Percentiles rank a stretch among this genome's conserved stretches.
phyloP scores from a whole-genome alignment of 2,113 vertebrate species.

The Dasyurus viverrinus region DNA sequence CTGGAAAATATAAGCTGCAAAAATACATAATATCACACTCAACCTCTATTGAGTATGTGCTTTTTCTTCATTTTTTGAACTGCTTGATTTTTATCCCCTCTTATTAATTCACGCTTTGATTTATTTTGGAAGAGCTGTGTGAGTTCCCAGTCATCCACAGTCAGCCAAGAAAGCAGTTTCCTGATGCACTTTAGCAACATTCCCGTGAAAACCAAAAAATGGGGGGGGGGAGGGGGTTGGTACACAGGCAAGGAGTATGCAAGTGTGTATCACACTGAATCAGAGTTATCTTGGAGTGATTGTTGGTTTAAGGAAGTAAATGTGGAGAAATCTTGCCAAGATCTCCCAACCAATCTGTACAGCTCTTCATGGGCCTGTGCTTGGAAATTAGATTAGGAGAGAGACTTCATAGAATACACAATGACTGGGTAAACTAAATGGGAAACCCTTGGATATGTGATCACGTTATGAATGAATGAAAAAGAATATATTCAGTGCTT shows the following conservation, averaged over 20 bases:
- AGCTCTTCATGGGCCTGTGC: conserved; percentile 66
- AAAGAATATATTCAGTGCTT: not conserved
- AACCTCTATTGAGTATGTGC: conserved; percentile 82
- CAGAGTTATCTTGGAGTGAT: not conserved
- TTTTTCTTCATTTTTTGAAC: conserved; percentile 58
- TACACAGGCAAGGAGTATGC: not conserved
- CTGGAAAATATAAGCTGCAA: conserved; percentile 88
- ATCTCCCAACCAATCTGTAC: conserved; percentile 14
- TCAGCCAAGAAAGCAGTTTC: conserved; percentile 38
- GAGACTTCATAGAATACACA: conserved; percentile 50
- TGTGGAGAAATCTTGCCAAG: not conserved
- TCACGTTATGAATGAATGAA: not conserved
- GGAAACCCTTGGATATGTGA: conserved; percentile 32
- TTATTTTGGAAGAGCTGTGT: conserved; percentile 69
- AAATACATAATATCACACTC: conserved; percentile 86
- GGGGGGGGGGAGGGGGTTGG: too few relatives aligned
- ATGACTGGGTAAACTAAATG: not conserved
- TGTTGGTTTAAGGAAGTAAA: not conserved
- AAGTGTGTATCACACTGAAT: not conserved
- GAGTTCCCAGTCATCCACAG: conserved; percentile 52
- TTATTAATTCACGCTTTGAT: conserved; percentile 62
- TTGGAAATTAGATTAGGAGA: not conserved
- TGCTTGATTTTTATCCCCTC: not conserved
- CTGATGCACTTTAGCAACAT: conserved; percentile 37
- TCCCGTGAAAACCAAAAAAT: conserved; percentile 12